Percentiles rank a stretch among this genome's conserved stretches.
Evolutionary conservation across 1,140 invertebrate genomes (phyloP).

Genomic region (Periplaneta americana): DNA sequence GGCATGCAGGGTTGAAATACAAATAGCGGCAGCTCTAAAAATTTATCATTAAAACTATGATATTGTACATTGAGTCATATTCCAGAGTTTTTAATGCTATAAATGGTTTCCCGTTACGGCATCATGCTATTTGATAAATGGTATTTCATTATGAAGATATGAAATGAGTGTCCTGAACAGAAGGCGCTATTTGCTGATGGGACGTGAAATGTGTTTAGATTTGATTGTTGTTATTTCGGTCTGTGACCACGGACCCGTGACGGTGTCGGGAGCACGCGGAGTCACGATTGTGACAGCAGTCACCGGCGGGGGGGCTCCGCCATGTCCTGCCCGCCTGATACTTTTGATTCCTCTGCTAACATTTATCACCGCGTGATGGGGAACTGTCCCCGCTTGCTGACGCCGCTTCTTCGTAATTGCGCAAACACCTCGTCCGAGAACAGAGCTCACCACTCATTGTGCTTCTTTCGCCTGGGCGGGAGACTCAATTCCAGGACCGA

Average conservation of each 20-base stretch:
- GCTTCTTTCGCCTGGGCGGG: no score
- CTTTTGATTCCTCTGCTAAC: background rate
- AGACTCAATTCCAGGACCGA: no score
- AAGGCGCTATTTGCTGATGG: background rate
- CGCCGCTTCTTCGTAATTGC: background rate
- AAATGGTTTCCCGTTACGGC: background rate
- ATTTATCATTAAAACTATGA: background rate
- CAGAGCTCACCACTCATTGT: no score
- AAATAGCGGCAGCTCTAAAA: background rate
- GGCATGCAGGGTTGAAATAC: background rate
- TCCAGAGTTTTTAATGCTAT: no score
- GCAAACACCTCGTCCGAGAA: no score
- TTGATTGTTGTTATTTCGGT: background rate
- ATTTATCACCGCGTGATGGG: background rate
- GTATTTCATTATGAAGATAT: background rate
- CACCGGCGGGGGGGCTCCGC: background rate
- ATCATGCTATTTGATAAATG: background rate
- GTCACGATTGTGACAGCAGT: background rate
- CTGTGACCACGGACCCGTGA: background rate
- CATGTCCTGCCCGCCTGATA: background rate
- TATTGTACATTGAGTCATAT: background rate
- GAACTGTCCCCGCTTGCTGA: background rate
- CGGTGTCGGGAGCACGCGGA: background rate
- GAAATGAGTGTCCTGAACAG: no score
- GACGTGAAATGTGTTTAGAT: background rate